Conservation (phyloP, 2,888 invertebrate species). For the Eristalis tenax region DNA sequence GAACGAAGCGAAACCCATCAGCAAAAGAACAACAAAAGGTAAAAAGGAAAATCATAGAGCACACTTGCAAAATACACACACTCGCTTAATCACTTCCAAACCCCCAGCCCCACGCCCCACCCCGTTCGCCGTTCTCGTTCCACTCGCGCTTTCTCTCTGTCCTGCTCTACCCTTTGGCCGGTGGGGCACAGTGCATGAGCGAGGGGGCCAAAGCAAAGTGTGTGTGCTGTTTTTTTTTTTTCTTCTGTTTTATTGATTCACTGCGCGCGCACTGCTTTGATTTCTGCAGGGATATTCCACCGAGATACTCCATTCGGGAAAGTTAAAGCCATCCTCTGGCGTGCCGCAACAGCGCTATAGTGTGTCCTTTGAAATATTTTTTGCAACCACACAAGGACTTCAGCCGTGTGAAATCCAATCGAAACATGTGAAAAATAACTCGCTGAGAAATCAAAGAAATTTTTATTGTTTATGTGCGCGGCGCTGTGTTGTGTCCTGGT, state of each 20-base stretch:
- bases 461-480: slow-evolving; percentile 2
- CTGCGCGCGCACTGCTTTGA: slow-evolving; percentile 78
- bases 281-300: slow-evolving; percentile 73
- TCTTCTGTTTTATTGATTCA: slow-evolving; percentile 75
- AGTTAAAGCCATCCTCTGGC: slow-evolving; percentile 57
- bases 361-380: slow-evolving; percentile 54
- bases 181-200: too few relatives aligned
- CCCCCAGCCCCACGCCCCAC: background rate
- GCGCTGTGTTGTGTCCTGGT: slow-evolving; percentile 30
- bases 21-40: slow-evolving; percentile 9
- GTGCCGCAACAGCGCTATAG: slow-evolving; percentile 54
- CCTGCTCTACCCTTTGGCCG: background rate
- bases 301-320: slow-evolving; percentile 41
- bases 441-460: background rate
- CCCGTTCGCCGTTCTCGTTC: background rate
- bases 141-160: background rate
- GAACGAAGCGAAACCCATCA: background rate
- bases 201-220: slow-evolving; percentile 12
- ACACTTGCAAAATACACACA: slow-evolving; percentile 16
- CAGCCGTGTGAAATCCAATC: background rate
- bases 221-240: background rate
- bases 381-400: slow-evolving; percentile 47
- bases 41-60: slow-evolving; percentile 47
- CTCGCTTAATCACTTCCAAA: background rate
- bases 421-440: slow-evolving; percentile 29